Percentiles rank a stretch among this genome's conserved stretches.
These are phyloP conservation scores for Coenobita brevimanus DNA, from an alignment of 1,140 invertebrate genomes.

Conservation along the genomic window DNA sequence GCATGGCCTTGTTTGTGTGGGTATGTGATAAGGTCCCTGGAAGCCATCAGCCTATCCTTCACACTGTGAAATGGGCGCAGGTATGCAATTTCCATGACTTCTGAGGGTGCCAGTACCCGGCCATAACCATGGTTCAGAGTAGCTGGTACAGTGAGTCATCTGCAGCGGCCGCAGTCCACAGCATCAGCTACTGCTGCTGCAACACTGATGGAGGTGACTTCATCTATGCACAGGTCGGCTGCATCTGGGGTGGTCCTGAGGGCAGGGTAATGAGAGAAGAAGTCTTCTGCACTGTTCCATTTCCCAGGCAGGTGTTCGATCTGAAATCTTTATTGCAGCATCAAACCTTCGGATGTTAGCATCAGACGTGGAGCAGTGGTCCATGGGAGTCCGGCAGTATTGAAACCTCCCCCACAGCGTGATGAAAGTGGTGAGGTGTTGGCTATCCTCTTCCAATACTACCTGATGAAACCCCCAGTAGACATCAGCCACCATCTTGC, in stretches of 20 bases:
- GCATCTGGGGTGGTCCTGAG: no score
- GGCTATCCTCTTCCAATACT: conserved; percentile 16
- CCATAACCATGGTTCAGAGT: neutral
- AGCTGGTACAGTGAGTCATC: no score
- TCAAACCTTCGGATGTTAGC: no score
- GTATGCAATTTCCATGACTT: neutral
- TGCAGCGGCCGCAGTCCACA: no score
- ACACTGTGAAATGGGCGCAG: neutral
- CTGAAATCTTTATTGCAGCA: neutral
- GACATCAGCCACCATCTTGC: conserved; percentile 30
- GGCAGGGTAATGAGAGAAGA: neutral
- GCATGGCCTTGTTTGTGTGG: neutral
- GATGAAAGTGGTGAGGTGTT: neutral
- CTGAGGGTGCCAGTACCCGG: neutral
- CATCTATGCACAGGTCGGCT: no score
- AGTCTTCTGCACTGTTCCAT: no score
- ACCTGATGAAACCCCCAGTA: no score
- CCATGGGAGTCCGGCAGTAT: neutral
- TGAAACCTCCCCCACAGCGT: no score
- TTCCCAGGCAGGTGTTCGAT: neutral
- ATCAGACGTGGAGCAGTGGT: neutral
- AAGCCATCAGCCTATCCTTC: neutral
- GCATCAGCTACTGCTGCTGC: no score
- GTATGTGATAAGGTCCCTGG: no score
- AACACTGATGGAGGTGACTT: no score